Evolutionary conservation across 2,888 invertebrate genomes (phyloP).

Genomic region (Synergus gifuensis): DNA sequence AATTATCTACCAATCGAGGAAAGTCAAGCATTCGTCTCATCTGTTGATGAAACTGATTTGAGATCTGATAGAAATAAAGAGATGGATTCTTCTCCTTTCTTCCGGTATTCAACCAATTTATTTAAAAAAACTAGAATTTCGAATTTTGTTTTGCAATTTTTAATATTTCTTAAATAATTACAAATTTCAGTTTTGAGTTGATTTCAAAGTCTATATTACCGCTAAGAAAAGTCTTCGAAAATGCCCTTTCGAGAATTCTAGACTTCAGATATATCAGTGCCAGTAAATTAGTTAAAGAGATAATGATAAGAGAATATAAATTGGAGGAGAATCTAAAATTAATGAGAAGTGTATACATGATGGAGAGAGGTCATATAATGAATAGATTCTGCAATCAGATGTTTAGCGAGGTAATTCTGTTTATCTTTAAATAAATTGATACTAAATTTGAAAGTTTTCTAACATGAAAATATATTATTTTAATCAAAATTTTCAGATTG

Average conservation of each 20-base stretch:
- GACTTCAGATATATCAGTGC: slow-evolving; percentile 75
- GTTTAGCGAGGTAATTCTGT: slow-evolving; percentile 77
- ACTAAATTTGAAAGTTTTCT: not conserved
- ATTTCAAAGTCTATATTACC: slow-evolving; percentile 74
- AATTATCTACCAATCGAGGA: slow-evolving; percentile 70
- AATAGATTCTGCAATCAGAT: slow-evolving; percentile 78
- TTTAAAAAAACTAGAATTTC: not conserved
- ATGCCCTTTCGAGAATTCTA: slow-evolving; percentile 76
- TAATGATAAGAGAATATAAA: slow-evolving; percentile 78
- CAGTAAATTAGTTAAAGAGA: slow-evolving; percentile 78
- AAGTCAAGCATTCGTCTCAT: slow-evolving; percentile 52
- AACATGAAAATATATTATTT: not conserved
- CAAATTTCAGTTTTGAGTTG: slow-evolving; percentile 61
- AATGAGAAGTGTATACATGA: slow-evolving; percentile 79
- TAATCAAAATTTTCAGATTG: slow-evolving; percentile 72
- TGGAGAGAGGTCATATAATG: slow-evolving; percentile 80
- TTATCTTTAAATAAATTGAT: not conserved
- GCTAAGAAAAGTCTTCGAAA: slow-evolving; percentile 76
- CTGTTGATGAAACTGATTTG: slow-evolving; percentile 53
- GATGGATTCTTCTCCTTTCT: slow-evolving; percentile 21
- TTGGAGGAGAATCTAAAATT: slow-evolving; percentile 78
- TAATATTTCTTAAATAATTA: not conserved
- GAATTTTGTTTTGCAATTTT: not conserved
- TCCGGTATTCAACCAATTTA: not conserved
- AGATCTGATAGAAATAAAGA: slow-evolving; percentile 39